Evolutionary conservation across 2,113 vertebrate species (phyloP), one percentile per base, ranked within the genome.

Genomic region (Leptobrachium leishanense): DNA sequence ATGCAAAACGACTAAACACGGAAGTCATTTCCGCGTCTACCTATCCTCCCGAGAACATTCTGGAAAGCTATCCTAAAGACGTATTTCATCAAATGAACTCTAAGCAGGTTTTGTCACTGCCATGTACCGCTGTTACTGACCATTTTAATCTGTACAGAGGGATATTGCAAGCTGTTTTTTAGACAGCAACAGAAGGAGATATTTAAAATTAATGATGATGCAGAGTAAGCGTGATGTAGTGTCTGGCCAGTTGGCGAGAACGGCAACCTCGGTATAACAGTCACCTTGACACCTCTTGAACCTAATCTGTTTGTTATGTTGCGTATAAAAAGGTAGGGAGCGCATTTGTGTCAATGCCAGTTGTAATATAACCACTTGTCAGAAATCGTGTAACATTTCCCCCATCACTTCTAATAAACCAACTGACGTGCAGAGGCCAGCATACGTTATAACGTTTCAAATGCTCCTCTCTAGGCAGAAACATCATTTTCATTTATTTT

Each of bases 151-250:
- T 81, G 78, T 81, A 74, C 53, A 50, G 64, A 74, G 78, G 78
- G 72, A 81, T 62, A 68, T 50, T 68, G 54, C 78, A 81, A 81
- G 71, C 78, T 81, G 78, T 74, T 81, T 81, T 31, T 68, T 74
- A 68, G 71, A 74, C 78, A 80, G 71, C 71, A 81, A 74, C 78
- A 81, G 72, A 81, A 74, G 78, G 78, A 81, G 78, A 81, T 68
- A 81, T 81, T 74, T 81, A 81, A 81, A 74, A 81, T 81, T 68
- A 74, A 81, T 81, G 78, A 72, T 68, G 72, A 74, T 81, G 72
- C 78, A 68, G 71, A 80, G 53, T 46, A 39, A 81, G 41, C 41
- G 63, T 74, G 54, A 68, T 74, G 77, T 59, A 39, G 64, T 74
- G 74, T 74, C 43, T 81, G 71, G 72, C 64, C 78, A 63, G 64